phyloP scores from a whole-genome alignment of 2,113 vertebrate species.

The Cyprinodon brontotheroides region DNA sequence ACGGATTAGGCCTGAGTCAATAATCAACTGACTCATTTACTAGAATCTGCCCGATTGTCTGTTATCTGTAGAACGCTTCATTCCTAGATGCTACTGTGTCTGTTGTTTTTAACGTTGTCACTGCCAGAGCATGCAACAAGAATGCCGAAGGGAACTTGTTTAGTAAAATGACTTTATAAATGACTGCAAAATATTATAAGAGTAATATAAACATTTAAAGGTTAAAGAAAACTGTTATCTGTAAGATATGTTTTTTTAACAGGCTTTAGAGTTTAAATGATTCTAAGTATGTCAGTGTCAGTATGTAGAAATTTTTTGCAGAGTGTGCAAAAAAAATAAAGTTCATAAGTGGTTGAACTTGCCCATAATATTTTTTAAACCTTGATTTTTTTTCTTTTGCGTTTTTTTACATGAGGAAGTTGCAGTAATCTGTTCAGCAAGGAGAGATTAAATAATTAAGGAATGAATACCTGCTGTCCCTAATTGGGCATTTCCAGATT shows the following conservation, averaged over 20 bases:
- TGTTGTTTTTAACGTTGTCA: slow-evolving; percentile 47
- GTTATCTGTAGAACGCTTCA: slow-evolving; percentile 18
- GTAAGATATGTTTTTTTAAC: not conserved
- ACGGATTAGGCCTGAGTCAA: slow-evolving; percentile 46
- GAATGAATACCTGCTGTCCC: too few relatives aligned
- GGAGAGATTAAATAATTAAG: not conserved
- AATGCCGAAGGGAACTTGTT: slow-evolving; percentile 46
- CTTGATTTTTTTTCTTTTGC: not conserved
- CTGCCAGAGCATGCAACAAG: slow-evolving; percentile 59
- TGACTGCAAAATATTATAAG: slow-evolving; percentile 17
- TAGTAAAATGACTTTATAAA: slow-evolving; percentile 40
- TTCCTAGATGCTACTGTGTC: slow-evolving; percentile 35
- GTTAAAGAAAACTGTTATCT: not conserved
- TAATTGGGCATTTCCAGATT: too few relatives aligned
- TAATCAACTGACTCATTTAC: slow-evolving; percentile 40
- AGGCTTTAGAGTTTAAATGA: too few relatives aligned
- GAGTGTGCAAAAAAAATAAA: not conserved
- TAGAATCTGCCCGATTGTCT: slow-evolving; percentile 52
- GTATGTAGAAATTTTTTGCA: too few relatives aligned
- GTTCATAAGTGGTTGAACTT: not conserved
- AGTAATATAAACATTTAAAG: slow-evolving; percentile 5
- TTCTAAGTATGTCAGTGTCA: too few relatives aligned
- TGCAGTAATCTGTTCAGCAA: not conserved
- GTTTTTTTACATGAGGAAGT: not conserved
- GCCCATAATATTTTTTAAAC: not conserved